Conservation (phyloP, 2,113 vertebrate genomes). For the Gobiocypris rarus region DNA sequence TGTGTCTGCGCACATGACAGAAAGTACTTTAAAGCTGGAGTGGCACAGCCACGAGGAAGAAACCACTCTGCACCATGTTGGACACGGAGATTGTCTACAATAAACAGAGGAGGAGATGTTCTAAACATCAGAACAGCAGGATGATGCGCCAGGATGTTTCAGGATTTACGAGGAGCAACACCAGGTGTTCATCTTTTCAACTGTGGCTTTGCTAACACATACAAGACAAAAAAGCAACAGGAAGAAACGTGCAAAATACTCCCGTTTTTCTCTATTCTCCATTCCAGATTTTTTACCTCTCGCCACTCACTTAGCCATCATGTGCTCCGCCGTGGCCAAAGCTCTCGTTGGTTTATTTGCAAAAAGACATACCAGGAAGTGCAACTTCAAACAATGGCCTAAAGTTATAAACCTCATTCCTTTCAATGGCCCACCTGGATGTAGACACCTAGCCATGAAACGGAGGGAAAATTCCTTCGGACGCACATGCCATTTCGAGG, state of each 20-base stretch:
- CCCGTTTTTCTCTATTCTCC: slow-evolving; percentile 30
- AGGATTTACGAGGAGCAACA: background rate
- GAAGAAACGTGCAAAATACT: slow-evolving; percentile 46
- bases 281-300: slow-evolving; percentile 60
- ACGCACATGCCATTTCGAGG: slow-evolving; percentile 20
- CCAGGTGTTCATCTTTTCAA: slow-evolving; percentile 40
- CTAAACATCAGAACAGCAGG: slow-evolving; percentile 23
- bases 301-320: slow-evolving; percentile 50
- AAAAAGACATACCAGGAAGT: slow-evolving; percentile 73
- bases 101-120: slow-evolving; percentile 25
- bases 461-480: slow-evolving; percentile 47
- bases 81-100: slow-evolving; percentile 5
- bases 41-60: slow-evolving; percentile 25
- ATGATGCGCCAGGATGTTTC: slow-evolving; percentile 24
- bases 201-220: slow-evolving; percentile 58
- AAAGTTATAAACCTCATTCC: slow-evolving; percentile 65
- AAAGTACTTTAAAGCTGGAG: slow-evolving; percentile 23
- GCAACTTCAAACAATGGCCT: slow-evolving; percentile 70
- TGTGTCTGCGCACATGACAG: slow-evolving; percentile 42
- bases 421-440: slow-evolving; percentile 41
- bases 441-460: slow-evolving; percentile 23
- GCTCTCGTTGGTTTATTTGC: slow-evolving; percentile 70
- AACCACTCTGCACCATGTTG: slow-evolving; percentile 17
- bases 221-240: background rate
- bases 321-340: slow-evolving; percentile 58